A percentile compares a stretch with the other conserved stretches of the same genome.
Evolutionary conservation across 2,797 vertebrate species (phyloP).

Genomic region (Rallus crepitans): DNA sequence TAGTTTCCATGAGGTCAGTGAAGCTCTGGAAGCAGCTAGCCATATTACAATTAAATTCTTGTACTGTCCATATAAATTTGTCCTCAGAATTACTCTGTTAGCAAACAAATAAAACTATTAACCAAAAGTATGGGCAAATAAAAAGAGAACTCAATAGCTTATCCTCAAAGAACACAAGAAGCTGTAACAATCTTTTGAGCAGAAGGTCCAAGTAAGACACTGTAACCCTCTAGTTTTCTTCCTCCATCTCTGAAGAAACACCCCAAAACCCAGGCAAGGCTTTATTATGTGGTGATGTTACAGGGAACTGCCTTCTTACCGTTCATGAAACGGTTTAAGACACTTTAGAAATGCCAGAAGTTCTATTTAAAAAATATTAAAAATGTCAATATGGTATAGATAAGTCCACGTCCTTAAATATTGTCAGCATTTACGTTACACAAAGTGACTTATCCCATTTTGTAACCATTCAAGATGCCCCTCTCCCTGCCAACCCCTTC

Average conservation of each 20-base stretch:
- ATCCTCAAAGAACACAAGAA: not conserved
- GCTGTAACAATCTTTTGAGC: not conserved
- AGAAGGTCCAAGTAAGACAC: not conserved
- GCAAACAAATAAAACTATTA: not conserved
- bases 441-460: not conserved
- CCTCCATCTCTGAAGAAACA: not conserved
- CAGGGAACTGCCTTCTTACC: not conserved
- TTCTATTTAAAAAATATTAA: not conserved
- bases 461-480: not conserved
- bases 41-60: not conserved
- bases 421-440: not conserved
- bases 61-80: not conserved
- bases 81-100: not conserved
- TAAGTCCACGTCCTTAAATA: not conserved
- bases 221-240: not conserved
- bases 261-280: not conserved
- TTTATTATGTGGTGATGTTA: not conserved
- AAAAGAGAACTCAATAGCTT: not conserved
- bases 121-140: not conserved
- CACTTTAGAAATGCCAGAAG: not conserved
- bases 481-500: not conserved
- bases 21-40: not conserved
- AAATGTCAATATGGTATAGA: not conserved
- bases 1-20: not conserved
- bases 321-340: not conserved